These are phyloP conservation scores for Anguilla pacifica DNA, from an alignment of 2,797 vertebrate genomes.

Conservation along the genomic window DNA sequence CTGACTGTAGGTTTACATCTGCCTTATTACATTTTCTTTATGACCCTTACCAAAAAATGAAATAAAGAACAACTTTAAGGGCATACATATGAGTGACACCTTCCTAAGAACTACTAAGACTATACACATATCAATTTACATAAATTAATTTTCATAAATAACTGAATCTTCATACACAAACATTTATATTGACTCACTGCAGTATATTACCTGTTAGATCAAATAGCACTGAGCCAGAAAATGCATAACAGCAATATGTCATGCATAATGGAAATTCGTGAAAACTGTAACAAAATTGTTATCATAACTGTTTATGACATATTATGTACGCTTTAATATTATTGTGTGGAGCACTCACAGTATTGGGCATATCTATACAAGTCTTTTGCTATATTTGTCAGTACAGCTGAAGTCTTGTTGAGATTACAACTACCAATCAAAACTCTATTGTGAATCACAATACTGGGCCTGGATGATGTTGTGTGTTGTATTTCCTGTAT, in stretches of 20 bases:
- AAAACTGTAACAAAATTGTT: not conserved
- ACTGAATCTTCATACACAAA: not conserved
- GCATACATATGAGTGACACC: not conserved
- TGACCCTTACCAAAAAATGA: not conserved
- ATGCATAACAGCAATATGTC: not conserved
- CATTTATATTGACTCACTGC: not conserved
- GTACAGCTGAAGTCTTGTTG: not conserved
- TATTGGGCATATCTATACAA: not conserved
- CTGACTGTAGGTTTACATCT: not conserved
- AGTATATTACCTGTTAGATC: not conserved
- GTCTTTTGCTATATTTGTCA: not conserved
- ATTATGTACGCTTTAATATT: not conserved
- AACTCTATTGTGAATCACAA: not conserved
- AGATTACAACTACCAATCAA: not conserved
- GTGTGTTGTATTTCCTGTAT: not conserved
- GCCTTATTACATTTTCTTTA: not conserved
- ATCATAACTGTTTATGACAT: not conserved
- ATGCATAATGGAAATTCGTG: not conserved
- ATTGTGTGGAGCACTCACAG: not conserved
- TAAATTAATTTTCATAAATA: not conserved
- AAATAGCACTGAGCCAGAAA: not conserved
- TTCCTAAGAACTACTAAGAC: not conserved
- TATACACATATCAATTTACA: not conserved
- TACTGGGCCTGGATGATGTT: not conserved
- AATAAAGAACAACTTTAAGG: constrained; percentile 3